These are phyloP conservation scores for Geotria australis DNA, from an alignment of 2,797 vertebrate species.

Conservation along the genomic window DNA sequence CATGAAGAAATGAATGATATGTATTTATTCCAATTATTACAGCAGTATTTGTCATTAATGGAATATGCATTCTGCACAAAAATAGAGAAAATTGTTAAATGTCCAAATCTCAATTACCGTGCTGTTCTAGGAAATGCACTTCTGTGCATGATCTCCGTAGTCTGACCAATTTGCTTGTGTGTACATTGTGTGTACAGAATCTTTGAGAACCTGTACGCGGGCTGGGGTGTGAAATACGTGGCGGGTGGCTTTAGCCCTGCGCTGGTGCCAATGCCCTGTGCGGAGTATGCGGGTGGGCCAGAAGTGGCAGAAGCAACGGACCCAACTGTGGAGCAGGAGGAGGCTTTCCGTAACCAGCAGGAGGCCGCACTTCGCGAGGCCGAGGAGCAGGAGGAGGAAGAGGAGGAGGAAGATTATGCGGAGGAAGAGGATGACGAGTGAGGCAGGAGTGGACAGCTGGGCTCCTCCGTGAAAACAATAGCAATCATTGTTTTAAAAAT, in stretches of 20 bases:
- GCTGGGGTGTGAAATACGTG: constrained; percentile 63
- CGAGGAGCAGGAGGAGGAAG: constrained; percentile 24
- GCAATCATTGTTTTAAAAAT: too few species aligned
- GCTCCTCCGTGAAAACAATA: too few species aligned
- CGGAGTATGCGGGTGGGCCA: constrained; percentile 26
- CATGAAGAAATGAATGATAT: too few species aligned
- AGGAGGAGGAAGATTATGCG: constrained; percentile 17
- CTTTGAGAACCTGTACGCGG: constrained; percentile 67
- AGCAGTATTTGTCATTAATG: too few species aligned
- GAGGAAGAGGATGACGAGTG: background rate
- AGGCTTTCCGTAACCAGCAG: constrained; percentile 17
- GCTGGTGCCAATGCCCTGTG: constrained; percentile 13
- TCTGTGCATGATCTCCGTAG: background rate
- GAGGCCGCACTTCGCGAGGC: constrained; percentile 15
- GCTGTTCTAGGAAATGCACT: background rate
- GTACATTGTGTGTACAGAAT: constrained; percentile 15
- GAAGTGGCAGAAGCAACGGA: constrained; percentile 35
- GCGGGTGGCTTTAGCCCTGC: constrained; percentile 21
- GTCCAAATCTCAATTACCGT: background rate
- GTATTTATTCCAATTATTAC: too few species aligned
- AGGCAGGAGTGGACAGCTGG: too few species aligned
- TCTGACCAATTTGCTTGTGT: background rate
- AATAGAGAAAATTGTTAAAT: background rate
- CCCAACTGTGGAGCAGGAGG: constrained; percentile 40
- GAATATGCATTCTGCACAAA: too few species aligned